Evolutionary conservation across 2,888 invertebrate species (phyloP), one percentile per base, ranked within the genome.

Genomic region (Drosophila leonis): DNA sequence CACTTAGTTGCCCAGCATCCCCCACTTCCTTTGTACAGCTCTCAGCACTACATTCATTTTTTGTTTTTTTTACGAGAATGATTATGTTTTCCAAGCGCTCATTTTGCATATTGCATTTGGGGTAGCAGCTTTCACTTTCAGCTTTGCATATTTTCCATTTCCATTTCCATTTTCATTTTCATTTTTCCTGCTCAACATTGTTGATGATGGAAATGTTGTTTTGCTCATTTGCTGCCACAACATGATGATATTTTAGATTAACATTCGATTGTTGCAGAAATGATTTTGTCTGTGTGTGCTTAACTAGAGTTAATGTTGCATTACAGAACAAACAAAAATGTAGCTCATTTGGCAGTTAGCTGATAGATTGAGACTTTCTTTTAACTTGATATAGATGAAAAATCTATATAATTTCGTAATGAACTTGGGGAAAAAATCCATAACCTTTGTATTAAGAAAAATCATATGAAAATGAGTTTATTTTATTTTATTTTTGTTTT

Each of bases 21-120:
- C 13, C 46, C 29, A 27, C 55, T 41, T 54, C 20, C 33, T 42
- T 64, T 66, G 12, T 48, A 24, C 61, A 66, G 68, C 63, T 54
- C 61, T 52, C 48, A 55, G 65, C 55, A 33, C 15, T 51, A 46
- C 20, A 33, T 33, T 42, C 74, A 55, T 65, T 24, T 44, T 42
- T 18, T 42, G 18, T 80, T 70, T 85, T 77, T 82, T 85, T 88
- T 82, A 83, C 72, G 78, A 78, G 85, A 75, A 84, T 83, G 75
- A 86, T 83, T 86, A 76, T 84, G 75, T 66, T 75, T 55, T 64
- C 37, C 49, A 75, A 70, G 80, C 65, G 67, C 70, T 76, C 67
- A 72, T 80, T 87, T 78, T 82, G 71, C 77, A 80, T 75, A 83
- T 83, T 71, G 54, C 88, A 80, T 75, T 84, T 78, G 62, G 61